Percentiles rank a stretch among this genome's conserved stretches.
Evolutionary conservation across 2,888 invertebrate genomes (phyloP).

Genomic region (Macrophya annulata): DNA sequence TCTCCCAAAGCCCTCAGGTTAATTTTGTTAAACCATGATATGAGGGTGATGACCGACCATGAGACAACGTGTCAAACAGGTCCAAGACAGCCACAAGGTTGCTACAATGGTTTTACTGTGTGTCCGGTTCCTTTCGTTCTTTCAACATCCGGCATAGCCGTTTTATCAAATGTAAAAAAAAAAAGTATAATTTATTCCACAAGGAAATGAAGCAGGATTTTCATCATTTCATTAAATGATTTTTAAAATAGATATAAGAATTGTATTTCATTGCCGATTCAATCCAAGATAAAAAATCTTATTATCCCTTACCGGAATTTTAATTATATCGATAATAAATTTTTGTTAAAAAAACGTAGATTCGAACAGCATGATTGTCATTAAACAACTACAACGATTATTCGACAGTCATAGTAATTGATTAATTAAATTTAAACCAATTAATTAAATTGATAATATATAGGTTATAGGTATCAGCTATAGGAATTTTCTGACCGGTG

Average conservation of each 20-base stretch:
- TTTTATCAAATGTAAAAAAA: slow-evolving; percentile 7
- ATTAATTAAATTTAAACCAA: neutral
- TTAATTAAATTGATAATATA: slow-evolving; percentile 6
- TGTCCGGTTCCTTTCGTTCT: slow-evolving; percentile 55
- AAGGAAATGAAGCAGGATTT: slow-evolving; percentile 13
- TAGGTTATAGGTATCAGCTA: slow-evolving; percentile 15
- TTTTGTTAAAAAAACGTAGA: neutral
- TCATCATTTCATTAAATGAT: neutral
- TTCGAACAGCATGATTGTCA: neutral
- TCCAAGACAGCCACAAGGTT: slow-evolving; percentile 53
- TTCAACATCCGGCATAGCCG: slow-evolving; percentile 41
- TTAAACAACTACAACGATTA: neutral
- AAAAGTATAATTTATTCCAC: slow-evolving; percentile 20
- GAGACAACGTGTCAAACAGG: slow-evolving; percentile 55
- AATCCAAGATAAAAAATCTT: neutral
- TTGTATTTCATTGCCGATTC: neutral
- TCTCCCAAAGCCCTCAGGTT: slow-evolving; percentile 21
- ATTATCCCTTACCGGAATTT: neutral
- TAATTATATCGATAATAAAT: neutral
- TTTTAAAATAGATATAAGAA: neutral
- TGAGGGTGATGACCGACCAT: slow-evolving; percentile 58
- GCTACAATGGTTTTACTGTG: slow-evolving; percentile 29
- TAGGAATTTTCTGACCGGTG: slow-evolving; percentile 11
- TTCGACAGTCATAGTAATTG: slow-evolving; percentile 15
- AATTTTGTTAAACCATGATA: slow-evolving; percentile 23